Base-by-base conservation (phyloP, 2,113 vertebrate genomes). In the Syngnathus scovelli region DNA sequence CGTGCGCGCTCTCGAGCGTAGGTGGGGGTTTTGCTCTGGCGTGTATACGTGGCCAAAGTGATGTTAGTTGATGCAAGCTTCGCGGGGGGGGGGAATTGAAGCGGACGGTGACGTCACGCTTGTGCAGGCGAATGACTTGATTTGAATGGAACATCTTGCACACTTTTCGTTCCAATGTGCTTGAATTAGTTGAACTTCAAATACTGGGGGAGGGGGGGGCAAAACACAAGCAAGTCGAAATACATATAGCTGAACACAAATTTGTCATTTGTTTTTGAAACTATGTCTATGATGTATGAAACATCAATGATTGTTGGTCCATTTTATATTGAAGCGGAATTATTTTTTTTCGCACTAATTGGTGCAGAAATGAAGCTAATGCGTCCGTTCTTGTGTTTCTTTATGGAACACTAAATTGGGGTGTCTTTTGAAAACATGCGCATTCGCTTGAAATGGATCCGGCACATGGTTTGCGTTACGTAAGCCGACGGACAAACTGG, bases 1-100 rank as follows among this genome's bases (percentile, higher is more conserved):
- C 21, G 21, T 55, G 11, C 21, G 27, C 52, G 21, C 44, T 44
- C 44, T 13, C 11, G 44, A 46, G 44, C 21, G 21, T 1, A 3
- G 21, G 4, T 11, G 23, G 55, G 27, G 6, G 27, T 2, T 6
- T 11, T 33, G 55, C 55, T 58, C 27, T 44, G 1, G n/a, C 61
- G 7, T 62, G 61, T 23, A 44, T 43, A 62, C 61, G 61, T 62
- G 61, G 61, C 61, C 41, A 27, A 58, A 62, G 61, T 62, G 61
- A 62, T 62, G 39, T 15, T 36, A 16, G 39, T 21, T 43, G 41
- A 43, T 61, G 37, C 38, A 4, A 12, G 37, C 18, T 1, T 43
- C 19, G 2, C 6, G 60, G 11, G n/a, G 15, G 2, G 37, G 58
- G n/a, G 60, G 10, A n/a, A 44, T 62, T 23, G 39, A 62, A 61